Percentiles rank a stretch among this genome's conserved stretches.
Conservation (phyloP, 2,113 vertebrate species). For the Oryzias melastigma region DNA sequence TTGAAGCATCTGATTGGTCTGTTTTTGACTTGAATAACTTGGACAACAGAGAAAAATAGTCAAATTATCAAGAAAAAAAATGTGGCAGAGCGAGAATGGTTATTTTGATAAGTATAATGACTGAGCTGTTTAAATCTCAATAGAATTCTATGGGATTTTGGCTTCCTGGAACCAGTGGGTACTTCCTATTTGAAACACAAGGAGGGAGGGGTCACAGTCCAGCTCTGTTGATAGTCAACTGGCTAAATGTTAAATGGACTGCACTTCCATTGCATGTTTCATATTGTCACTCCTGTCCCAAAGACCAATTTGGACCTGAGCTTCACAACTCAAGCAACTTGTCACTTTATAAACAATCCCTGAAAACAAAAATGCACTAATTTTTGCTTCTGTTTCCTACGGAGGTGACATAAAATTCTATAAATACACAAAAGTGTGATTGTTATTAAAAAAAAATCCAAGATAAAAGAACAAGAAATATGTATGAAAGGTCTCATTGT, state of each 20-base stretch:
- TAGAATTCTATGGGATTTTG: no score
- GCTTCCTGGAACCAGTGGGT: no score
- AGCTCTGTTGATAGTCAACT: background rate
- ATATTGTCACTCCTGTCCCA: background rate
- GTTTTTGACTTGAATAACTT: no score
- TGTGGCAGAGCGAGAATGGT: no score
- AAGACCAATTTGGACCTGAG: background rate
- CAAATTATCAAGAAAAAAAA: no score
- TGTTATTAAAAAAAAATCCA: background rate
- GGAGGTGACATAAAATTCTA: constrained; percentile 21
- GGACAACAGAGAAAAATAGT: no score
- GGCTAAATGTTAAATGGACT: constrained; percentile 11
- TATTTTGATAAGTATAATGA: no score
- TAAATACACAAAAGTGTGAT: constrained; percentile 10
- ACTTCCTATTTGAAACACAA: no score
- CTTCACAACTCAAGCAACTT: no score
- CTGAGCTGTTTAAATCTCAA: no score
- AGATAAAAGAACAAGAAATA: background rate
- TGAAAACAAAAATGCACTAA: constrained; percentile 28
- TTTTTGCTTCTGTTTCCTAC: constrained; percentile 22
- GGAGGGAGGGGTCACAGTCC: no score
- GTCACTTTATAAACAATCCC: constrained; percentile 9
- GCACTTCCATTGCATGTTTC: background rate
- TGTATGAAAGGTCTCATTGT: background rate
- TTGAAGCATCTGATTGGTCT: no score